A percentile compares a stretch with the other conserved stretches of the same genome.
These are phyloP conservation scores for Nibea albiflora DNA, from an alignment of 2,113 vertebrate species.

Conservation along the genomic window DNA sequence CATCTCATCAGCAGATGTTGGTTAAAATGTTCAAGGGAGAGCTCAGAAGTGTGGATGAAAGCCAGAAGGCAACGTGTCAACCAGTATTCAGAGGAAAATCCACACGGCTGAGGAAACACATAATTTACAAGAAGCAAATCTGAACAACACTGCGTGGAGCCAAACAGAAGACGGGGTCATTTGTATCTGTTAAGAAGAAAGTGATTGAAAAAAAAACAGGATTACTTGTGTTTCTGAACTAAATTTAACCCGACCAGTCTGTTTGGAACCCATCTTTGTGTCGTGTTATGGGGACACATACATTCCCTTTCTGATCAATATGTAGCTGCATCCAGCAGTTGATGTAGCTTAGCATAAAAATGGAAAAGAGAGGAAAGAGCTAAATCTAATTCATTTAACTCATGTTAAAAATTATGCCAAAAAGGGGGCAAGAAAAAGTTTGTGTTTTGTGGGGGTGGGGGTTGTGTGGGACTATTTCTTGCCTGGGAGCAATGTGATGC, in stretches of 20 bases:
- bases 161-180: not conserved
- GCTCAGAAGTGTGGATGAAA: conserved; percentile 52
- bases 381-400: too few relatives aligned
- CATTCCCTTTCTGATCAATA: not conserved
- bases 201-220: not conserved
- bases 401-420: too few relatives aligned
- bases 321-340: too few relatives aligned
- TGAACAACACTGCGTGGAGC: not conserved
- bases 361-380: not conserved
- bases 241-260: not conserved
- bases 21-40: conserved; percentile 62
- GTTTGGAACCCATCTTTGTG: not conserved
- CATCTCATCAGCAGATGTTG: conserved; percentile 56
- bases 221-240: not conserved
- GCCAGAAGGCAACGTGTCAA: conserved; percentile 38
- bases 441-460: too few relatives aligned
- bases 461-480: too few relatives aligned
- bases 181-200: not conserved
- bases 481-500: too few relatives aligned
- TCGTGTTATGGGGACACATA: not conserved
- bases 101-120: conserved; percentile 13
- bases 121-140: conserved; percentile 5
- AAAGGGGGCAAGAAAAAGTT: too few relatives aligned
- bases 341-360: not conserved
- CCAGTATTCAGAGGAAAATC: conserved; percentile 23